Evolutionary conservation across 2,113 vertebrate genomes (phyloP), one percentile per base, ranked within the genome.

Genomic region (Ctenodactylus gundi): DNA sequence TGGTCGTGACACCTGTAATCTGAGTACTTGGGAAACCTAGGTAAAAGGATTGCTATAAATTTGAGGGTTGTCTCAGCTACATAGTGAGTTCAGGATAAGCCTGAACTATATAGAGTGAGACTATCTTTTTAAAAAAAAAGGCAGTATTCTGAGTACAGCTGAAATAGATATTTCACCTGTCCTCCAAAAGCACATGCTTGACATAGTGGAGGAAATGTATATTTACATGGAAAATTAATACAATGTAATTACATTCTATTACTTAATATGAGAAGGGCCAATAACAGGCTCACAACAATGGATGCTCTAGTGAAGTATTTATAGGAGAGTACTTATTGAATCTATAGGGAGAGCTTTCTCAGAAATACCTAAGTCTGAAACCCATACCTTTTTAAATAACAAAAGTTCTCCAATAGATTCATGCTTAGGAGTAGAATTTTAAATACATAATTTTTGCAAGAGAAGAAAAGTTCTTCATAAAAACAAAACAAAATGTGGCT

Each of bases 301-400:
- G 15, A 11, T 80, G 14, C 55, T 39, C 55, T 36, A 58, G 58
- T 44, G 23, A 58, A 58, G 49, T 9, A 15, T 64, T 60, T 39
- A 15, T 27, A 31, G 25, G 41, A 39, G 85, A 57, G 25, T 25
- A 58, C 53, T 88, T 65, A 31, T 1, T 53, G 75, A 20, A 65
- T 64, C 64, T 23, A 4, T 17, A 39, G 46, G 23, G 49, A 73
- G 65, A 73, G 1, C 68, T 72, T 55, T 90, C 57, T 58, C 84
- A 27, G 76, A 81, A 90, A 91, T 49, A 65, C 25, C 39, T n/a
- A 62, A 91, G 51, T 46, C n/a, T 86, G 88, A 73, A 76, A 90
- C 36, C 34, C 44, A 86, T 6, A 44, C 49, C 58, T 95, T 84
- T 95, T 94, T 67, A 82, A 92, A 91, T 65, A 46, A 53, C 25